Evolutionary conservation across 2,888 invertebrate genomes (phyloP).

Genomic region (Luperina testacea): DNA sequence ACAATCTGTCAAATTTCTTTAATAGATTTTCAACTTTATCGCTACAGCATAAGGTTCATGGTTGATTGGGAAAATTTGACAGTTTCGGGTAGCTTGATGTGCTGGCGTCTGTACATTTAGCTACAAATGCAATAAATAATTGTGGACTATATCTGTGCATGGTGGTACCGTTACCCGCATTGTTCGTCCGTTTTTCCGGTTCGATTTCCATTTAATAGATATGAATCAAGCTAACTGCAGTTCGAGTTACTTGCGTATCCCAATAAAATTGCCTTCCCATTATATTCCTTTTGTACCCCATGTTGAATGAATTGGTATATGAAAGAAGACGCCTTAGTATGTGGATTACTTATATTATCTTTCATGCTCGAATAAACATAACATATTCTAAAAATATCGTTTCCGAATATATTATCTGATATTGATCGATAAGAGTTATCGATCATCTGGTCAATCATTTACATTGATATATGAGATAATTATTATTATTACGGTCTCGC

Average conservation of each 20-base stretch:
- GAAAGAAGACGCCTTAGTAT: background rate
- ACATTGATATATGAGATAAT: background rate
- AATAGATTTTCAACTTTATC: too few species aligned
- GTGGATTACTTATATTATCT: background rate
- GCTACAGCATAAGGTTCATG: too few species aligned
- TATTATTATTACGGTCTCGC: background rate
- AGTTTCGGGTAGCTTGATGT: too few species aligned
- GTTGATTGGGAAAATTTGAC: too few species aligned
- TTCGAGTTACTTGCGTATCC: conserved; percentile 27
- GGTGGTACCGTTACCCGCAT: conserved; percentile 61
- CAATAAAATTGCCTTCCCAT: conserved; percentile 7
- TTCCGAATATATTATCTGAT: background rate
- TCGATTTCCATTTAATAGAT: conserved; percentile 61
- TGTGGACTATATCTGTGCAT: conserved; percentile 53
- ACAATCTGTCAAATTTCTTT: too few species aligned
- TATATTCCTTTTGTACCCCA: conserved; percentile 4
- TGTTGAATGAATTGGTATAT: background rate
- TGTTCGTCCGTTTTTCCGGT: conserved; percentile 59
- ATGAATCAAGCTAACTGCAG: conserved; percentile 56
- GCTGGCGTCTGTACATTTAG: conserved; percentile 8
- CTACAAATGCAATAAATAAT: conserved; percentile 54
- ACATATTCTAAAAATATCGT: conserved; percentile 14
- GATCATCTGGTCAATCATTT: conserved; percentile 22
- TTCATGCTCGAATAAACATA: background rate
- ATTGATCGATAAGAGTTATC: conserved; percentile 30